Evolutionary conservation across 2,888 invertebrate genomes (phyloP).

Genomic region (Rhabditoides inermis): DNA sequence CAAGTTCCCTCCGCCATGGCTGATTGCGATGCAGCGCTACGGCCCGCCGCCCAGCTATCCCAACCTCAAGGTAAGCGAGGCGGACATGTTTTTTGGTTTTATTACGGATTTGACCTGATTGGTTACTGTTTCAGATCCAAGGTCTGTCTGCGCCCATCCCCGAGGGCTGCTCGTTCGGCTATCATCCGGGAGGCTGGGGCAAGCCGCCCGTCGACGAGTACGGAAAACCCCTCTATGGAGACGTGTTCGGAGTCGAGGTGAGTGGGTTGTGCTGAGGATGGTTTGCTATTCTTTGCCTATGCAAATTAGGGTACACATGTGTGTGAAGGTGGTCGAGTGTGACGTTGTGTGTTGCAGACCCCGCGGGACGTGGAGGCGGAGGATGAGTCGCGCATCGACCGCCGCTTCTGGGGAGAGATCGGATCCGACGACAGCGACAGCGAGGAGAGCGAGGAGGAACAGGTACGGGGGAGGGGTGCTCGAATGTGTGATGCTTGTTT

Average conservation of each 20-base stretch:
- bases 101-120: not conserved
- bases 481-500: too few species aligned
- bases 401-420: slow-evolving; percentile 90
- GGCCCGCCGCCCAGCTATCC: slow-evolving; percentile 99
- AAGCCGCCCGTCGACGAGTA: slow-evolving; percentile 98
- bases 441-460: slow-evolving; percentile 49
- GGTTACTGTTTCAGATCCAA: slow-evolving; percentile 56
- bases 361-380: slow-evolving; percentile 47
- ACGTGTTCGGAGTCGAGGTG: slow-evolving; percentile 78
- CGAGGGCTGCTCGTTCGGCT: slow-evolving; percentile 86
- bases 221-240: slow-evolving; percentile 93
- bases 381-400: slow-evolving; percentile 80
- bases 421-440: slow-evolving; percentile 69
- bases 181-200: slow-evolving; percentile 98
- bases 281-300: not conserved
- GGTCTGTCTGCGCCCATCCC: slow-evolving; percentile 97
- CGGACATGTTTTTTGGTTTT: not conserved
- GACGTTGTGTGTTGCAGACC: not conserved
- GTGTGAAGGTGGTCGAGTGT: not conserved
- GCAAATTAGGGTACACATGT: not conserved
- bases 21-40: slow-evolving; percentile 93
- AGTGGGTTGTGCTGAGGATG: not conserved
- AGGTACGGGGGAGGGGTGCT: not conserved
- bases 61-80: slow-evolving; percentile 72
- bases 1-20: slow-evolving; percentile 78